These are phyloP conservation scores for Nyctalus aviator DNA, from an alignment of 2,797 vertebrate species.

Conservation along the genomic window DNA sequence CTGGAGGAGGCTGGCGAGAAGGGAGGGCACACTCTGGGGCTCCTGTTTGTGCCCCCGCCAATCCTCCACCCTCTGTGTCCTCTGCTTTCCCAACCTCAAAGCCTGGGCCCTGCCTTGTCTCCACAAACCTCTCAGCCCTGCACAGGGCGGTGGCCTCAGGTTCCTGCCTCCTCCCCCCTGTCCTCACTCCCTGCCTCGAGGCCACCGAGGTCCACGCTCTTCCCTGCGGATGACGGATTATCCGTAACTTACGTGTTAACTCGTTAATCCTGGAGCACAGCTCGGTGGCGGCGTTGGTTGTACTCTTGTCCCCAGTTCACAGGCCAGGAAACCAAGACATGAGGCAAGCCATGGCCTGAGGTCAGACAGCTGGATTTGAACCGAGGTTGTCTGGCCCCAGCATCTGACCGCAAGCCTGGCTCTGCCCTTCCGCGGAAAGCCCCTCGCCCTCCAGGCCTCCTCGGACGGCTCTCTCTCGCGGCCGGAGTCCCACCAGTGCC, in stretches of 20 bases:
- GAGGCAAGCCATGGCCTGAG: not conserved
- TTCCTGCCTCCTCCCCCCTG: not conserved
- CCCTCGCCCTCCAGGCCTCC: not conserved
- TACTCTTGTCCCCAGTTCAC: not conserved
- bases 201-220: not conserved
- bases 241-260: not conserved
- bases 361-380: not conserved
- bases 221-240: not conserved
- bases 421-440: not conserved
- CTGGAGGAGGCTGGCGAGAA: no score
- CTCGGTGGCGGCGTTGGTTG: not conserved
- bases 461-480: not conserved
- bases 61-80: not conserved
- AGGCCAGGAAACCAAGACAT: not conserved
- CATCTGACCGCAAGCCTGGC: rapidly evolving
- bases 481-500: not conserved
- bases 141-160: not conserved
- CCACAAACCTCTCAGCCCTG: not conserved
- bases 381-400: rapidly evolving
- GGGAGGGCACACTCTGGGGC: not conserved
- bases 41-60: not conserved
- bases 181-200: not conserved
- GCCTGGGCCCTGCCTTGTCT: not conserved
- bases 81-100: not conserved
- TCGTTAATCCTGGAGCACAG: not conserved